Evolutionary conservation across 2,113 vertebrate genomes (phyloP).

Genomic region (Pseudolaguvia tuberculata): DNA sequence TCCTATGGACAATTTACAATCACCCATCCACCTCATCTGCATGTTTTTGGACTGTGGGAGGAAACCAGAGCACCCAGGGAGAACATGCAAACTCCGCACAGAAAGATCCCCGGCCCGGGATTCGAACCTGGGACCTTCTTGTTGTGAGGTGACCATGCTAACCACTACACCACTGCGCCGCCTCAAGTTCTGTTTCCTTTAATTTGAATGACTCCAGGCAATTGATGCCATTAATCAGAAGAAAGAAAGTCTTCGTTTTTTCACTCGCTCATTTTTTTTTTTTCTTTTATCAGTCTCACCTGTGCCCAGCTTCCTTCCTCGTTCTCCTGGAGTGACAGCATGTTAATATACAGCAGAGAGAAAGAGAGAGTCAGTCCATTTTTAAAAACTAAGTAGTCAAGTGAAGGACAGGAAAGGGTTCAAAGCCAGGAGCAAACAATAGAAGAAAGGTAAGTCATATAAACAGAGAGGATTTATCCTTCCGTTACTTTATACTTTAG

Average conservation of each 20-base stretch:
- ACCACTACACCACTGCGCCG: too few species aligned
- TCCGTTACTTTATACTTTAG: background rate
- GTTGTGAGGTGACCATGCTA: too few species aligned
- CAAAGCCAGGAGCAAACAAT: constrained; percentile 9
- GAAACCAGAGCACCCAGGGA: too few species aligned
- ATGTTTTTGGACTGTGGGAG: too few species aligned
- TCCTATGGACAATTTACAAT: too few species aligned
- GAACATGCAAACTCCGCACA: too few species aligned
- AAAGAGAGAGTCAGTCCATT: constrained; percentile 41
- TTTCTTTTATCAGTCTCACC: constrained; percentile 71
- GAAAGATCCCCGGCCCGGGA: too few species aligned
- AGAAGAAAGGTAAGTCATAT: background rate
- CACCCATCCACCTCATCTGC: too few species aligned
- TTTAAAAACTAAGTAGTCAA: constrained; percentile 16
- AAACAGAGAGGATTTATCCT: background rate
- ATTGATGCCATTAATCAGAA: constrained; percentile 5
- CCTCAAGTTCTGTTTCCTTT: background rate
- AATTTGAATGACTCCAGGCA: constrained; percentile 11
- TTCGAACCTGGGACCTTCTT: too few species aligned
- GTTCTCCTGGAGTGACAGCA: constrained; percentile 82
- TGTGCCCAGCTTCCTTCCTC: constrained; percentile 98
- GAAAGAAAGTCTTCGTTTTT: too few species aligned
- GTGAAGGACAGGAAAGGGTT: background rate
- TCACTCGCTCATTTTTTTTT: constrained; percentile 6
- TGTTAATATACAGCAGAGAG: constrained; percentile 62